Percentiles rank a stretch among this genome's conserved stretches.
Evolutionary conservation across 1,140 invertebrate species (phyloP).

Genomic region (Sarcophaga bullata): DNA sequence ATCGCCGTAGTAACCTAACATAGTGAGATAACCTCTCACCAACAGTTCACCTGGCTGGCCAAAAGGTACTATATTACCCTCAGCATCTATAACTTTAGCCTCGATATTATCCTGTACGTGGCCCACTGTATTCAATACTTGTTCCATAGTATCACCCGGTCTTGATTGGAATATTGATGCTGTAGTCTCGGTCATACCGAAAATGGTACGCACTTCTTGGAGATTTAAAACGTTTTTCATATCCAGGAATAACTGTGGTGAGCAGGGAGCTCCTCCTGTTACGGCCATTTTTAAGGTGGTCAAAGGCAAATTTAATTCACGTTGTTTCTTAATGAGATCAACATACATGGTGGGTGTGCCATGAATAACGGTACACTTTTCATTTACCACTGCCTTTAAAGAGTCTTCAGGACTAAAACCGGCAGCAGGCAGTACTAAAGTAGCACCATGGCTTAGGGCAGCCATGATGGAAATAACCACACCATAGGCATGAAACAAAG

Average conservation of each 20-base stretch:
- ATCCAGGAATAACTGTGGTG: conserved; percentile 76
- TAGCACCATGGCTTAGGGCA: conserved; percentile 72
- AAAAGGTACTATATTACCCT: conserved; percentile 77
- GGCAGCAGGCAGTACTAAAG: conserved; percentile 76
- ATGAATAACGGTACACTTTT: conserved; percentile 83
- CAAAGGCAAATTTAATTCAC: conserved; percentile 67
- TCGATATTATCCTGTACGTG: conserved; percentile 82
- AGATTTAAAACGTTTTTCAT: conserved; percentile 69
- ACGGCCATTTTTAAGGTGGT: conserved; percentile 71
- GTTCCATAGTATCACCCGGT: conserved; percentile 73
- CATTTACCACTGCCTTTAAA: conserved; percentile 73
- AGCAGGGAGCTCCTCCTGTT: conserved; percentile 80
- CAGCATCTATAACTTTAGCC: conserved; percentile 78
- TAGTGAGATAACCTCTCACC: conserved; percentile 81
- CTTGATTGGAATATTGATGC: conserved; percentile 78
- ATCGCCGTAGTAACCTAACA: conserved; percentile 91
- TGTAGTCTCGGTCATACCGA: conserved; percentile 89
- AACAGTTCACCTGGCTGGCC: conserved; percentile 85
- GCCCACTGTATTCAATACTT: conserved; percentile 81
- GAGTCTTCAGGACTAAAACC: conserved; percentile 76
- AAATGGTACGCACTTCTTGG: conserved; percentile 75
- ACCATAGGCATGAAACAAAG: conserved; percentile 93
- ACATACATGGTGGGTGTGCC: conserved; percentile 98
- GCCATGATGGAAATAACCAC: conserved; percentile 76
- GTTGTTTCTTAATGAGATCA: conserved; percentile 75